Evolutionary conservation across 2,888 invertebrate genomes (phyloP), one percentile per base, ranked within the genome.

Genomic region (Rotaria sp.): DNA sequence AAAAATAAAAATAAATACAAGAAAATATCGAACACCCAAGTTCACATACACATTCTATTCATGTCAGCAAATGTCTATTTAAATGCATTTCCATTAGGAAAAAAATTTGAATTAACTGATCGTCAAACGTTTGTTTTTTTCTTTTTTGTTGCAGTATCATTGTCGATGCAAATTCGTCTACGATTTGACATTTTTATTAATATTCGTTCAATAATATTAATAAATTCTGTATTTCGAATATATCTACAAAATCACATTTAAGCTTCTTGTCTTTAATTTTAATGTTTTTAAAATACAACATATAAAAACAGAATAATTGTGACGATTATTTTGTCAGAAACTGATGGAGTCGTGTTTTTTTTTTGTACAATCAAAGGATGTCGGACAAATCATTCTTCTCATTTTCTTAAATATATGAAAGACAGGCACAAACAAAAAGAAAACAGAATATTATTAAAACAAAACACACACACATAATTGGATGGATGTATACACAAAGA

Each of bases 301-400:
- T 67, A 67, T 67, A 67, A 67, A 67, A 67, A 67, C 67, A 67
- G 35, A 67, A 35, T 30, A 67, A 67, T 67, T 67, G 18, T 67
- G 35, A 67, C 35, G 35, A 35, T 67, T 35, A 67, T 52, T 18
- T 67, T 67, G 67, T 67, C 67, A 67, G n/a, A 67, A 67, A 67
- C 15, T 67, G 18, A 21, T 67, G 35, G 18, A 50, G 2, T 50
- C 2, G 18, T 26, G 21, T 59, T 10, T n/a, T 1, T 35, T 67
- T 30, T 67, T 67, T 67, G 35, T 67, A 67, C 35, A 67, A 67
- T 67, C 35, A 35, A 67, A 67, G 11, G 67, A 67, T 35, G 30
- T 35, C 10, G 18, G 30, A 67, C 35, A 67, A 67, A 67, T 67
- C 67, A 67, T 67, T 67, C 67, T 67, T 67, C 35, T 67, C 67